Evolutionary conservation across 2,797 vertebrate species (phyloP).

Genomic region (Pachyuromys duprasi): DNA sequence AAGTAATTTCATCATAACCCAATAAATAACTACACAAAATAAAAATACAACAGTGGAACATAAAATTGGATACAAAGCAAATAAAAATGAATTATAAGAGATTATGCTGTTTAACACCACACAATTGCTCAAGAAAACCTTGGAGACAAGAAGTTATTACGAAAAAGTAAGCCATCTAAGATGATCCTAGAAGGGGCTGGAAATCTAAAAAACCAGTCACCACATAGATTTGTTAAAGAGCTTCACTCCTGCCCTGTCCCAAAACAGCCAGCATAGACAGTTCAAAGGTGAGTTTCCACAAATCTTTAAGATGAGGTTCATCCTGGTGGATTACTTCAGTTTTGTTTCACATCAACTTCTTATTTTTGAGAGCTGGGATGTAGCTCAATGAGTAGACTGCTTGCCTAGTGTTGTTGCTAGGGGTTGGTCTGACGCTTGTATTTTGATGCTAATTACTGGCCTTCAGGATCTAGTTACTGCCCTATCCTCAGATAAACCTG

Average conservation of each 20-base stretch:
- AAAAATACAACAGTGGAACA: constrained; percentile 29
- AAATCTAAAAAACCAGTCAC: constrained; percentile 37
- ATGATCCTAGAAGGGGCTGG: constrained; percentile 11
- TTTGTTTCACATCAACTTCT: constrained; percentile 31
- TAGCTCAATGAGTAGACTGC: neutral
- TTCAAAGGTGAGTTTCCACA: constrained; percentile 33
- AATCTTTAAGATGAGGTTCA: neutral
- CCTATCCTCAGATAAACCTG: too few relatives aligned
- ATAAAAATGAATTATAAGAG: constrained; percentile 27
- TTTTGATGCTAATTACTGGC: too few relatives aligned
- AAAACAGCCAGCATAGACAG: neutral
- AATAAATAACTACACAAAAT: constrained; percentile 56
- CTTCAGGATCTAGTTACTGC: too few relatives aligned
- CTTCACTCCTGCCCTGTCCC: neutral
- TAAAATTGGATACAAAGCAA: constrained; percentile 48
- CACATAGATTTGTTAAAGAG: neutral
- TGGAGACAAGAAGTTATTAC: constrained; percentile 42
- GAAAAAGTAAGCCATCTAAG: constrained; percentile 25
- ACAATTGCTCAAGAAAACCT: constrained; percentile 38
- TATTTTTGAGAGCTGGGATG: neutral
- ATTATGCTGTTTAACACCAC: neutral
- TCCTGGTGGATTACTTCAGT: neutral
- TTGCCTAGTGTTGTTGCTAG: neutral
- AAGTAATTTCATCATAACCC: constrained; percentile 38
- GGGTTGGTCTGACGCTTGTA: too few relatives aligned